Conservation (phyloP, 2,797 vertebrate species). For the Liasis olivaceus region DNA sequence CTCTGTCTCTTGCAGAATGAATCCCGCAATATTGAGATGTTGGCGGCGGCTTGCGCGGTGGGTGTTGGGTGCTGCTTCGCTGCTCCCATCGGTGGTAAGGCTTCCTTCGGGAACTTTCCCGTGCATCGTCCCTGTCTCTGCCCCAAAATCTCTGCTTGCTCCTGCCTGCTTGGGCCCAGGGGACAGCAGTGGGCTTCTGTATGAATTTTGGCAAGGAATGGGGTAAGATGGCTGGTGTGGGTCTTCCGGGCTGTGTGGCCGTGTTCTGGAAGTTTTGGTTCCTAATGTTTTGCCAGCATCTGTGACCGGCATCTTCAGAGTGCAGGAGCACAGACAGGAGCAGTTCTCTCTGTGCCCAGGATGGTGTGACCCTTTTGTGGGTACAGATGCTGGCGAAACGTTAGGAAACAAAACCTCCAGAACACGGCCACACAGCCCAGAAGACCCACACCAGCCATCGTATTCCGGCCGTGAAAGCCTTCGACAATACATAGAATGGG, state of each 20-base stretch:
- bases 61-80: conserved; percentile 98
- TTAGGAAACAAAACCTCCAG: too few species aligned
- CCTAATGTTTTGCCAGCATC: too few species aligned
- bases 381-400: too few species aligned
- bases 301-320: too few species aligned
- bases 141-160: neutral
- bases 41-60: conserved; percentile 94
- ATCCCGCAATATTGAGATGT: conserved; percentile 95
- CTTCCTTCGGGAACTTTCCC: neutral
- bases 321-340: too few species aligned
- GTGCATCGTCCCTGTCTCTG: neutral
- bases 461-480: too few species aligned
- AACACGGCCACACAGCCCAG: too few species aligned
- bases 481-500: neutral
- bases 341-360: too few species aligned
- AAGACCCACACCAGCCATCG: too few species aligned
- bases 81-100: conserved; percentile 93
- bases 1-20: conserved; percentile 82
- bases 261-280: too few species aligned
- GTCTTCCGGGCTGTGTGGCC: too few species aligned
- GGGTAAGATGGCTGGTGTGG: neutral
- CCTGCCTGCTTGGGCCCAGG: neutral
- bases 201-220: neutral
- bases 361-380: too few species aligned
- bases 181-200: neutral